Evolutionary conservation across 2,888 invertebrate species (phyloP), one percentile per base, ranked within the genome.

Genomic region (Ichneumon xanthorius): DNA sequence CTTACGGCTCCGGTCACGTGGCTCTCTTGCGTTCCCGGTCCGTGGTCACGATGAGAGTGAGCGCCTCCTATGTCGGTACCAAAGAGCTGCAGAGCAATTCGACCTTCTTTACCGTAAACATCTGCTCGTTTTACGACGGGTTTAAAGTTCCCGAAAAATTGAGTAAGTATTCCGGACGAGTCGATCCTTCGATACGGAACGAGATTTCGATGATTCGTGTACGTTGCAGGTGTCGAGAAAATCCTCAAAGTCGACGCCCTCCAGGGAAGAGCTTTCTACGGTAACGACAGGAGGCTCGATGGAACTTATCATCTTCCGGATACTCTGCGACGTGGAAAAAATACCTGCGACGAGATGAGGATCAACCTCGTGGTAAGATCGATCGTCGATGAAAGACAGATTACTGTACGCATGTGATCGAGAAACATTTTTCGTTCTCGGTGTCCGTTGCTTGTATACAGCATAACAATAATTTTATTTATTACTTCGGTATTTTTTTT

Each of bases 1-100:
- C 94, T 22, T 94, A 93, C 86, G 83, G 90, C 16, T 94, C 94
- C 0, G 92, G 92, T 4, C 91, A 93, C 53, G 93, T 92, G 4
- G 91, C 94, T 19, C 82, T 95, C 11, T 86, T 95, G 11, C 90
- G 92, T 61, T 90, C 94, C 6, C 90, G 87, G 58, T 93, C 94
- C 0, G 90, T 94, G 1, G 88, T 94, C 26, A 84, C 78, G 11
- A 37, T 91, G 26, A 76, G 30, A 9, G 77, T 88, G 37, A 86
- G 55, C 22, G 58, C 92, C 14, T 11, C 4, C 14, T 50, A 86
- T 45, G 50, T 37, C 16, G 83, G 82, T 19, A 70, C 68, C 30
- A 80, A 80, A 40, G 87, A 84, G 33, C 72, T 91, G 67, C 61
- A 86, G 11, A 86, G 65, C n/a, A 87, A 91, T 77, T 81, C 88